Percentiles rank a stretch among this genome's conserved stretches.
Evolutionary conservation across 1,140 invertebrate genomes (phyloP).

Genomic region (Calosoma granatense): DNA sequence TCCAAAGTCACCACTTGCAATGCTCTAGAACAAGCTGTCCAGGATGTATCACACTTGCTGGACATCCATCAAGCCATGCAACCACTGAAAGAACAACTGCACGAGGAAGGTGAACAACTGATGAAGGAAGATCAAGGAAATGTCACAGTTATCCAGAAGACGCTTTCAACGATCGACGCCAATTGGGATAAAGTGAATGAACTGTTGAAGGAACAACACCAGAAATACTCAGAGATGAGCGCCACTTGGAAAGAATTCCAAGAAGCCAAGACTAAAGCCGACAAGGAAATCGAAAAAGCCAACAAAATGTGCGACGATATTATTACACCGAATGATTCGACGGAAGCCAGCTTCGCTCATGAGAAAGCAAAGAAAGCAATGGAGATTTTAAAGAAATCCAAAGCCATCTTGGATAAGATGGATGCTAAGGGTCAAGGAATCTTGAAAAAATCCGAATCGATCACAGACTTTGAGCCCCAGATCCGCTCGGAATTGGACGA

Average conservation of each 20-base stretch:
- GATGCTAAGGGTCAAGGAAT: conserved; percentile 61
- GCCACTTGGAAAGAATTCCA: conserved; percentile 64
- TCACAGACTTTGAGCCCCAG: conserved; percentile 60
- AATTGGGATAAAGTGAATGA: conserved; percentile 71
- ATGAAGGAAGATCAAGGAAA: conserved; percentile 73
- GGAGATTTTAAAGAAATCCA: conserved; percentile 62
- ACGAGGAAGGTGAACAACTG: conserved; percentile 60
- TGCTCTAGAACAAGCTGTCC: conserved; percentile 47
- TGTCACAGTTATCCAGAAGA: conserved; percentile 66
- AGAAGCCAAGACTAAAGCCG: conserved; percentile 56
- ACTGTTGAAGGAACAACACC: conserved; percentile 59
- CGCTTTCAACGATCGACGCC: conserved; percentile 60
- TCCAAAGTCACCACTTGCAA: conserved; percentile 39
- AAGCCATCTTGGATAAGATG: conserved; percentile 62
- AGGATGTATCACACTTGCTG: conserved; percentile 43
- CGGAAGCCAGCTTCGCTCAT: conserved; percentile 48
- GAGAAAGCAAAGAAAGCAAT: conserved; percentile 66
- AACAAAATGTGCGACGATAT: conserved; percentile 46
- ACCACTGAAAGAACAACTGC: conserved; percentile 46
- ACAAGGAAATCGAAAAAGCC: conserved; percentile 55
- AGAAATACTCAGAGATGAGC: conserved; percentile 61
- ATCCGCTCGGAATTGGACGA: conserved; percentile 52
- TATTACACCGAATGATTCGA: conserved; percentile 53
- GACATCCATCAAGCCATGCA: conserved; percentile 41
- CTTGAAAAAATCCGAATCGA: conserved; percentile 57